Percentiles rank a stretch among this genome's conserved stretches.
These are phyloP conservation scores for Phrynocephalus guinanensis DNA, from an alignment of 2,797 vertebrate species.

Conservation along the genomic window DNA sequence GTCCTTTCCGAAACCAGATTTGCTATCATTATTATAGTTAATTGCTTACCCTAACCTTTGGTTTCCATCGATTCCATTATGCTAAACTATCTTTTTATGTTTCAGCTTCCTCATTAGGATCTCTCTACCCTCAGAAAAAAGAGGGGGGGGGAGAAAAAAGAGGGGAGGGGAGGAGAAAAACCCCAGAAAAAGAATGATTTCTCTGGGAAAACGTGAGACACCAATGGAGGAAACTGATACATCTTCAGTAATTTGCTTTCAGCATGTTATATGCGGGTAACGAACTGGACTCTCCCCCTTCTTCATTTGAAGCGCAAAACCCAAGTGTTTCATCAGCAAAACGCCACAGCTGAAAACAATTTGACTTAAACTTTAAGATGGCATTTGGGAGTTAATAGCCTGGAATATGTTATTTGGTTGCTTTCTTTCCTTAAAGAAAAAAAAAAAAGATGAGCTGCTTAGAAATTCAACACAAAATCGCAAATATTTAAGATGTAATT, in stretches of 20 bases:
- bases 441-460: constrained; percentile 10
- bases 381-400: constrained; percentile 28
- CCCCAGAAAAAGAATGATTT: not conserved
- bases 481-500: constrained; percentile 26
- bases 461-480: not conserved
- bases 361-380: constrained; percentile 34
- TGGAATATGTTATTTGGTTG: constrained; percentile 16
- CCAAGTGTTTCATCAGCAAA: constrained; percentile 25
- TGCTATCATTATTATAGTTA: not conserved
- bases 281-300: not conserved
- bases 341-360: constrained; percentile 21
- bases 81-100: not conserved
- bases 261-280: not conserved
- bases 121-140: not conserved
- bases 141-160: too few species aligned
- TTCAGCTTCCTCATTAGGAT: not conserved
- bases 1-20: not conserved
- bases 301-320: constrained; percentile 13
- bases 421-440: not conserved
- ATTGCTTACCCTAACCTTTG: not conserved
- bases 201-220: not conserved
- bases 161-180: too few species aligned
- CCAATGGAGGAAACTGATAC: not conserved
- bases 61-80: not conserved
- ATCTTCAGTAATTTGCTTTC: constrained; percentile 5